A percentile compares a stretch with the other conserved stretches of the same genome.
These are phyloP conservation scores for Clepsis dumicolana DNA, from an alignment of 2,888 invertebrate genomes.

Conservation along the genomic window DNA sequence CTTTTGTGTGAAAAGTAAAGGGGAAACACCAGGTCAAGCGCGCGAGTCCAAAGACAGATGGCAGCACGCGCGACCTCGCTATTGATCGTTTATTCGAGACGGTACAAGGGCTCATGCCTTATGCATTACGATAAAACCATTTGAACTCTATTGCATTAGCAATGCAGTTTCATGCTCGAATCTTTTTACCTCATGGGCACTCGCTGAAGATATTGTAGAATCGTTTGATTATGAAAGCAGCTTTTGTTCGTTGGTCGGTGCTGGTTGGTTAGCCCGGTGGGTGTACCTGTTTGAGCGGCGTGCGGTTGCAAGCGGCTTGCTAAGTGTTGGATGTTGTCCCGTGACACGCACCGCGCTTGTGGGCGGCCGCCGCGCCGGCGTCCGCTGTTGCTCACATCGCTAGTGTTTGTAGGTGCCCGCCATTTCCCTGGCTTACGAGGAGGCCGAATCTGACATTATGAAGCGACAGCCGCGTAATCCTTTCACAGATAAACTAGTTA, in stretches of 20 bases:
- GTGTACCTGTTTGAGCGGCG: constrained; percentile 46
- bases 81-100: constrained; percentile 30
- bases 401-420: constrained; percentile 95
- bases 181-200: neutral
- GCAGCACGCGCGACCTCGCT: constrained; percentile 24
- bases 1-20: neutral
- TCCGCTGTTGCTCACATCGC: constrained; percentile 75
- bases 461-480: constrained; percentile 99
- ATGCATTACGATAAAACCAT: neutral
- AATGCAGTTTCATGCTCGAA: neutral
- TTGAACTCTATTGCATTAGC: constrained; percentile 9
- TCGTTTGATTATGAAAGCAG: neutral
- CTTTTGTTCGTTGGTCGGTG: neutral
- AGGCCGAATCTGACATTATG: constrained; percentile 99
- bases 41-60: constrained; percentile 19
- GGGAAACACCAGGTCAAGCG: constrained; percentile 1
- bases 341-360: constrained; percentile 75
- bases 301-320: constrained; percentile 58
- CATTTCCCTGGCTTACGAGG: constrained; percentile 99
- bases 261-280: neutral
- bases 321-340: constrained; percentile 83
- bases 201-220: neutral
- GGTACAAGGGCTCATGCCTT: constrained; percentile 10
- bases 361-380: constrained; percentile 47
- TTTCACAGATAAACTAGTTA: constrained; percentile 98